Conservation (phyloP, 1,140 invertebrate species). For the Telenomus remus region DNA sequence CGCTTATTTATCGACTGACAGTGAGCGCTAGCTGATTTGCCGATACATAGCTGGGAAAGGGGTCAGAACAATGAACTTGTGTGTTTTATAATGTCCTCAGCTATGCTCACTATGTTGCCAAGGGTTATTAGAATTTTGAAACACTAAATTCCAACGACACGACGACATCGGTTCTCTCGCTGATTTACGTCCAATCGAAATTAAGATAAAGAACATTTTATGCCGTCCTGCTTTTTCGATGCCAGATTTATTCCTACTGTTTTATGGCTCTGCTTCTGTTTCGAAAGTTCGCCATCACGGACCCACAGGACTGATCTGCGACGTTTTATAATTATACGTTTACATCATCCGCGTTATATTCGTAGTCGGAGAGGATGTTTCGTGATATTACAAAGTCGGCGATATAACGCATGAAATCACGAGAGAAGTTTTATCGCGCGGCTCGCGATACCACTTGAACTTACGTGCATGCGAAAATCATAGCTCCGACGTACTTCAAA, state of each 20-base stretch:
- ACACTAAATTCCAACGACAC: conserved; percentile 27
- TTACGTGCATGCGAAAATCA: conserved; percentile 42
- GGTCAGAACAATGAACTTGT: conserved; percentile 68
- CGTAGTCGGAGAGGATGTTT: not conserved
- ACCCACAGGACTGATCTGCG: too few relatives aligned
- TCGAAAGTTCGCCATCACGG: not conserved
- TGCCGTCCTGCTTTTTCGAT: conserved; percentile 6
- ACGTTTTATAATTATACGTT: too few relatives aligned
- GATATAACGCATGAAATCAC: conserved; percentile 21
- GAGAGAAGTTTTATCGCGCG: conserved; percentile 34
- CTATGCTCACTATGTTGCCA: conserved; percentile 42
- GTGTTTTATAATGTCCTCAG: conserved; percentile 53
- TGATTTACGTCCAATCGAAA: conserved; percentile 31
- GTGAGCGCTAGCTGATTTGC: conserved; percentile 56
- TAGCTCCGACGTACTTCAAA: conserved; percentile 28
- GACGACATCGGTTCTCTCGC: not conserved
- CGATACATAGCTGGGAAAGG: conserved; percentile 56
- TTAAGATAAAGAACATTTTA: conserved; percentile 29
- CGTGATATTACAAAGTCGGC: conserved; percentile 22
- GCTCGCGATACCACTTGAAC: conserved; percentile 35
- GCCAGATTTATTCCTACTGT: not conserved
- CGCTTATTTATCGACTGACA: conserved; percentile 58
- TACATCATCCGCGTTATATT: too few relatives aligned
- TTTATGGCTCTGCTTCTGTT: not conserved
- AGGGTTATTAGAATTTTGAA: conserved; percentile 31